Percentiles rank a stretch among this genome's conserved stretches.
These are phyloP conservation scores for Lampris megalopsis DNA, from an alignment of 2,113 vertebrate genomes.

Conservation along the genomic window DNA sequence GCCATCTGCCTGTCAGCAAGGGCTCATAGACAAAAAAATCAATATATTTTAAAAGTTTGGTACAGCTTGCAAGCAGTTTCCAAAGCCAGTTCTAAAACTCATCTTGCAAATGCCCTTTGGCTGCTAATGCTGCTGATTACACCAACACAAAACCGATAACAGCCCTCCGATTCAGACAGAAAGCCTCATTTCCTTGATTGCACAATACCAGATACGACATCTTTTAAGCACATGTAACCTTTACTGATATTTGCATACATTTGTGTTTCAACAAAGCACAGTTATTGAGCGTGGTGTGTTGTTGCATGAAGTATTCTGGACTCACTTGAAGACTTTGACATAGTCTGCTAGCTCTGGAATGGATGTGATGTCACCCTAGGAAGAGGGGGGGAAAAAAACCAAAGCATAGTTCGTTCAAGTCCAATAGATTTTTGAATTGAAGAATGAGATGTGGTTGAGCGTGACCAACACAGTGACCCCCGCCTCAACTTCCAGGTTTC, in stretches of 20 bases:
- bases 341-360: slow-evolving; percentile 98
- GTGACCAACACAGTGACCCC: slow-evolving; percentile 32
- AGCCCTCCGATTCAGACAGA: slow-evolving; percentile 2
- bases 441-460: not conserved
- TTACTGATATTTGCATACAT: slow-evolving; percentile 4
- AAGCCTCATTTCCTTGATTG: slow-evolving; percentile 25
- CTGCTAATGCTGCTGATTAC: slow-evolving; percentile 33
- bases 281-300: not conserved
- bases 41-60: slow-evolving; percentile 49
- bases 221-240: slow-evolving; percentile 23
- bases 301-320: slow-evolving; percentile 47
- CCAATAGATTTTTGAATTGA: not conserved
- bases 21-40: slow-evolving; percentile 53
- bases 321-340: slow-evolving; percentile 99
- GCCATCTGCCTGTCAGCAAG: slow-evolving; percentile 62
- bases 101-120: slow-evolving; percentile 48
- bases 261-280: slow-evolving; percentile 3
- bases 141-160: slow-evolving; percentile 48
- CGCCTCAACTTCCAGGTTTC: slow-evolving; percentile 16
- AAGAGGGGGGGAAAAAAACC: slow-evolving; percentile 13
- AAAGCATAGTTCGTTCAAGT: slow-evolving; percentile 25
- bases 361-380: slow-evolving; percentile 98
- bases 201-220: slow-evolving; percentile 10
- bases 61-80: slow-evolving; percentile 45
- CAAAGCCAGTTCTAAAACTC: slow-evolving; percentile 41